A percentile compares a stretch with the other conserved stretches of the same genome.
Evolutionary conservation across 1,140 invertebrate genomes (phyloP).

Genomic region (Caenorhabditis tropicalis): DNA sequence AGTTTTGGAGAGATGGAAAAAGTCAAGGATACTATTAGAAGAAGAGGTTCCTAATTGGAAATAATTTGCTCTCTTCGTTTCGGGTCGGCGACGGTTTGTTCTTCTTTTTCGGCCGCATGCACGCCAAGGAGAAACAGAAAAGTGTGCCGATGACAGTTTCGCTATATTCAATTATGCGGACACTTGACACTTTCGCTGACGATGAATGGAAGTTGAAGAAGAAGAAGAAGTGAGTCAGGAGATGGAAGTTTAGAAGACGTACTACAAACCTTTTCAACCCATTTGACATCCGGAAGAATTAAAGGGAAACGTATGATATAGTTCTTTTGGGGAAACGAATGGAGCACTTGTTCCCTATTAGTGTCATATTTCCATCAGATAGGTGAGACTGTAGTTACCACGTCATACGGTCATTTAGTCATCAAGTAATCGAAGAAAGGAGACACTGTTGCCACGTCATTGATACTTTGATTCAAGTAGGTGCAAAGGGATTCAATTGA

Average conservation of each 20-base stretch:
- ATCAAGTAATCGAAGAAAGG: background rate
- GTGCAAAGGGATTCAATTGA: background rate
- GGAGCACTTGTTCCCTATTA: background rate
- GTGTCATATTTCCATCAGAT: background rate
- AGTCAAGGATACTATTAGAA: conserved; percentile 35
- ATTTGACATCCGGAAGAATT: background rate
- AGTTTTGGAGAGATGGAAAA: background rate
- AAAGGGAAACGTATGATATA: background rate
- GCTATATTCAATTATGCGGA: conserved; percentile 38
- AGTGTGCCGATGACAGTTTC: conserved; percentile 44
- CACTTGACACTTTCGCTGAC: conserved; percentile 42
- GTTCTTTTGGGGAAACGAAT: background rate
- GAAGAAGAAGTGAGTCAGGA: conserved; percentile 15
- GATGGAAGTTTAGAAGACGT: background rate
- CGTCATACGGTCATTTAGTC: too few relatives aligned
- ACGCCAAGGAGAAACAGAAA: background rate
- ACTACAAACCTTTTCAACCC: background rate
- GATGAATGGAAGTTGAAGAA: conserved; percentile 23
- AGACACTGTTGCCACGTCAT: background rate
- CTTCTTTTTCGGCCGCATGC: conserved; percentile 16
- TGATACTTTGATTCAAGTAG: background rate
- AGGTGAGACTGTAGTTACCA: background rate
- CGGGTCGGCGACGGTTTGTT: conserved; percentile 17
- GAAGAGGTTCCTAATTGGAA: conserved; percentile 17
- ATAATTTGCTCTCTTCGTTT: conserved; percentile 1